Percentiles rank a stretch among this genome's conserved stretches.
Evolutionary conservation across 2,888 invertebrate species (phyloP).

Genomic region (Alviniconcha strummeri): DNA sequence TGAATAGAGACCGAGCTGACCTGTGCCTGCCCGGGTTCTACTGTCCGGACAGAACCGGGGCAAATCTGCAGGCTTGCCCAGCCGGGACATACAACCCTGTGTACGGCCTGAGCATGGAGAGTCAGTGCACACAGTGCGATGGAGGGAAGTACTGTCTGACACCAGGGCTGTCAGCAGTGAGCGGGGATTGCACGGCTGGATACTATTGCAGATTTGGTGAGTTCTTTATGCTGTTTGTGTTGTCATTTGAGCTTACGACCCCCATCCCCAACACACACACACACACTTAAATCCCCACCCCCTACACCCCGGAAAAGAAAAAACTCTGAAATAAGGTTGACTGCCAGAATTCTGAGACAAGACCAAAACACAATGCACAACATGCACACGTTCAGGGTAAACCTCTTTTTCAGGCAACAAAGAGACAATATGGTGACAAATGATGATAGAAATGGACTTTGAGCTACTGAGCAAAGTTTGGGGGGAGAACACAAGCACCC

Average conservation of each 20-base stretch:
- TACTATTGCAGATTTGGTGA: conserved; percentile 67
- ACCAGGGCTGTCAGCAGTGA: conserved; percentile 53
- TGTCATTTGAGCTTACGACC: background rate
- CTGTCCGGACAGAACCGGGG: conserved; percentile 68
- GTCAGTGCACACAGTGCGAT: conserved; percentile 68
- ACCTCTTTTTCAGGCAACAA: no score
- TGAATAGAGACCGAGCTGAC: conserved; percentile 65
- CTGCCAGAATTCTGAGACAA: no score
- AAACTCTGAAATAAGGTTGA: no score
- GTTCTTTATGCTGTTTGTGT: conserved; percentile 12
- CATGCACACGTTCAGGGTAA: no score
- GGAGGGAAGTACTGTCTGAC: conserved; percentile 67
- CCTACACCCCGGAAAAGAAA: no score
- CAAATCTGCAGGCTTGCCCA: conserved; percentile 67
- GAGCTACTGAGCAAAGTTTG: no score
- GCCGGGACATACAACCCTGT: conserved; percentile 68
- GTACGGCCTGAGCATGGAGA: conserved; percentile 52
- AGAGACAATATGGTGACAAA: no score
- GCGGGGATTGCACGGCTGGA: conserved; percentile 65
- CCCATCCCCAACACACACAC: background rate
- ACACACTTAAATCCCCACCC: no score
- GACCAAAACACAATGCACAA: no score
- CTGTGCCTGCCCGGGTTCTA: conserved; percentile 64
- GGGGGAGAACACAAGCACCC: no score
- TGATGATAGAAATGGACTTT: no score